Evolutionary conservation across 2,113 vertebrate genomes (phyloP).

Genomic region (Salvelinus alpinus): DNA sequence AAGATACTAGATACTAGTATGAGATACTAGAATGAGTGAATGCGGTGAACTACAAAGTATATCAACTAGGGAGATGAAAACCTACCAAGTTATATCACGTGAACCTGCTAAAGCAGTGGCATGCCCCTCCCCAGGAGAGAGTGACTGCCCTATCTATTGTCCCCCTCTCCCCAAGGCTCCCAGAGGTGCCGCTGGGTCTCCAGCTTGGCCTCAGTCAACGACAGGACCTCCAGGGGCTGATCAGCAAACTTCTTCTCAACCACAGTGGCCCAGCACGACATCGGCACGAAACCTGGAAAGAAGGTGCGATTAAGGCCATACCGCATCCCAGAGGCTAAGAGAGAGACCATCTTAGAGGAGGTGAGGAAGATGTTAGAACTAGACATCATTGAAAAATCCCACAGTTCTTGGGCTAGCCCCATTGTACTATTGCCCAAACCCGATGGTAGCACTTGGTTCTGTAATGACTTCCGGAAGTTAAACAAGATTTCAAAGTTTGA

Average conservation of each 20-base stretch:
- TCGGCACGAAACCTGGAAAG: not conserved
- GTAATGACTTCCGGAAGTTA: not conserved
- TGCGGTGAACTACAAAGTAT: not conserved
- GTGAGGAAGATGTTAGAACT: not conserved
- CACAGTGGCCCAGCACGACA: not conserved
- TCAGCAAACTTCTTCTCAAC: not conserved
- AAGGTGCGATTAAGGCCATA: slow-evolving; percentile 1
- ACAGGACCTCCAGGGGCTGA: not conserved
- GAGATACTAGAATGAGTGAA: not conserved
- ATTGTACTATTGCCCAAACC: not conserved
- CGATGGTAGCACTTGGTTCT: not conserved
- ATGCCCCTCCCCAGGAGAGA: not conserved
- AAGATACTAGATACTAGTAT: not conserved
- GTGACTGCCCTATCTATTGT: not conserved
- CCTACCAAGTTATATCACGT: not conserved
- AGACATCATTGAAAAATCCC: not conserved
- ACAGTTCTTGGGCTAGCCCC: slow-evolving; percentile 1
- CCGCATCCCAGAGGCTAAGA: not conserved
- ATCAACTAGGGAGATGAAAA: not conserved
- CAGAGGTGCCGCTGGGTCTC: not conserved
- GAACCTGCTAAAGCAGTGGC: not conserved
- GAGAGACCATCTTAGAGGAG: not conserved
- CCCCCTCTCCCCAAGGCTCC: not conserved
- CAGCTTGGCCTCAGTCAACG: not conserved
- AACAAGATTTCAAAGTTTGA: not conserved